Evolutionary conservation across 2,888 invertebrate genomes (phyloP).

Genomic region (Eupithecia pulchellata): DNA sequence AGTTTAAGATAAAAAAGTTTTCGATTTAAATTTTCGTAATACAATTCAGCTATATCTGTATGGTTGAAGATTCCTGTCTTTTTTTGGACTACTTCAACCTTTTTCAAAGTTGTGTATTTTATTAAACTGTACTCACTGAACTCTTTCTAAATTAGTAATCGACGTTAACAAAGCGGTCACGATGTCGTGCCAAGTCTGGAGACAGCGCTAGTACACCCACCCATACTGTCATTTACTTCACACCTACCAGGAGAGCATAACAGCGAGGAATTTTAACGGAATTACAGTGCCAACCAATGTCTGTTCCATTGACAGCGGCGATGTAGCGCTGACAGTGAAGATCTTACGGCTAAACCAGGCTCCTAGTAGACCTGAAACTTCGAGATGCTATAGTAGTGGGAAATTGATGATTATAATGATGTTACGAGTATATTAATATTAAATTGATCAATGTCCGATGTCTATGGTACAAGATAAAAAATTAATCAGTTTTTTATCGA

Average conservation of each 20-base stretch:
- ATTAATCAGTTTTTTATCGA: too few species aligned
- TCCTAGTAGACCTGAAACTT: too few species aligned
- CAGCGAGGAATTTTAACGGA: constrained; percentile 83
- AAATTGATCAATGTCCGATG: too few species aligned
- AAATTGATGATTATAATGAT: too few species aligned
- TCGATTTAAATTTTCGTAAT: too few species aligned
- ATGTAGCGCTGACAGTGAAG: too few species aligned
- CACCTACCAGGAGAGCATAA: constrained; percentile 81
- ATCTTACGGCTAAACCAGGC: too few species aligned
- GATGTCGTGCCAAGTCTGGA: constrained; percentile 60
- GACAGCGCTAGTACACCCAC: constrained; percentile 58
- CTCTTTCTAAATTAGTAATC: background rate
- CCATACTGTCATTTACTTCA: constrained; percentile 76
- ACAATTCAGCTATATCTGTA: background rate
- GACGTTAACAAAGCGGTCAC: background rate
- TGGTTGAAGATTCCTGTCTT: background rate
- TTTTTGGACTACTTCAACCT: background rate
- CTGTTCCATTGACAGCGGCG: background rate
- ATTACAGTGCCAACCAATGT: constrained; percentile 52
- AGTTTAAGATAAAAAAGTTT: too few species aligned
- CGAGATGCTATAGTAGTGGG: too few species aligned
- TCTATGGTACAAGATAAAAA: too few species aligned
- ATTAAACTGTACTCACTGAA: background rate
- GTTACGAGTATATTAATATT: too few species aligned
- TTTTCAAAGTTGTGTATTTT: background rate